Base-by-base conservation (phyloP, 2,797 vertebrate genomes). In the Falco cherrug region DNA sequence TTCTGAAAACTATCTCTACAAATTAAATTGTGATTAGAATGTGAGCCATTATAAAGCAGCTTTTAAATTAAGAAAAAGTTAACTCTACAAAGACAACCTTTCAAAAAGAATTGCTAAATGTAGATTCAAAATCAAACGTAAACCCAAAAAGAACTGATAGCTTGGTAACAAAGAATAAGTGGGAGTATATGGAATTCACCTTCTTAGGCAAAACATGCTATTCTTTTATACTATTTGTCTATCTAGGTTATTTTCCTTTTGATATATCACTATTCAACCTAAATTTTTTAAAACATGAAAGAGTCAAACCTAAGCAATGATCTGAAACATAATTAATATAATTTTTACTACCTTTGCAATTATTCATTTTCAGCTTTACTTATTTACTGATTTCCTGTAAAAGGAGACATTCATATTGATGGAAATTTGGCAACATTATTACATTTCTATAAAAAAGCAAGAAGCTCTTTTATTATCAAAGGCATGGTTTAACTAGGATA, bases 1-100 rank as follows among this genome's bases (percentile, higher is more conserved):
- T 92, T 59, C 50, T 77, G 47, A 89, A 96, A 92, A 73, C 74
- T 59, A 63, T 25, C 56, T 91, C 68, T n/a, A 89, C 22, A 81
- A 84, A 89, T 41, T 47, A 80, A 93, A 89, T 51, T 45, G 76
- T 45, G 3, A 63, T 56, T 76, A 84, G 29, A 95, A 95, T 28
- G 24, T 43, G 16, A 94, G 22, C 6, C 26, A 48, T 24, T 85
- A 63, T 1, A 78, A 47, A 83, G 25, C 20, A 81, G 65, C 16
- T 77, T 41, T 84, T 84, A 94, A 84, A 60, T 37, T n/a, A 74
- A 89, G 54, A 68, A 76, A 63, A 83, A 35, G 1, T 39, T 87
- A 92, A 78, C 13, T 57, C 29, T 50, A 11, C 6, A 6, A 83
- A 91, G 63, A 71, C 16, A 93, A 68, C 13, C 9, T 84, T 78